These are phyloP conservation scores for Crotalus tigris DNA, from an alignment of 2,113 vertebrate species.

Conservation along the genomic window DNA sequence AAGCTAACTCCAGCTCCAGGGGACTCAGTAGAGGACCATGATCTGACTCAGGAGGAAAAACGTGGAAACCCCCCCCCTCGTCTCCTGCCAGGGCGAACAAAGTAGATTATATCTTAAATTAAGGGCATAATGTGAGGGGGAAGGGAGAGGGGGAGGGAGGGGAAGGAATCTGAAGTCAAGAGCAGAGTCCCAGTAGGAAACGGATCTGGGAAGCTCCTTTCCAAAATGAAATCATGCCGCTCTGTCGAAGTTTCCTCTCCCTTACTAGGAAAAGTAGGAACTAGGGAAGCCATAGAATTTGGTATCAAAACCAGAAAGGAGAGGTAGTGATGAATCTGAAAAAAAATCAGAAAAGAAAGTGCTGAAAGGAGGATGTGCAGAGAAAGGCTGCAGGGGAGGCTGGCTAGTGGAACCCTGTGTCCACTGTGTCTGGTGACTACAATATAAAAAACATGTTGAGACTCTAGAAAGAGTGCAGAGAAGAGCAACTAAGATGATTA, in stretches of 20 bases:
- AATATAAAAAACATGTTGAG: not conserved
- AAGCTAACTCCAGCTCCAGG: not conserved
- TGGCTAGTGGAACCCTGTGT: not conserved
- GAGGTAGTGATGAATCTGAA: not conserved
- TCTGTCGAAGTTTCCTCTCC: not conserved
- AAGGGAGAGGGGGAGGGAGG: not conserved
- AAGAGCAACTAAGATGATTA: not conserved
- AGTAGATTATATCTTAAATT: not conserved
- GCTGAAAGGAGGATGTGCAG: not conserved
- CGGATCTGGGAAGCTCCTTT: not conserved
- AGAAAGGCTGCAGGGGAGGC: not conserved
- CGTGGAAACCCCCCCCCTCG: not conserved
- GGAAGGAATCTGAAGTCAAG: not conserved
- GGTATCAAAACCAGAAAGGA: not conserved
- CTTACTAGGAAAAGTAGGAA: not conserved
- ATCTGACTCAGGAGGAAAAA: not conserved
- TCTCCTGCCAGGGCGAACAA: not conserved
- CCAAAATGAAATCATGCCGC: not conserved
- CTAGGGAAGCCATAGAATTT: not conserved
- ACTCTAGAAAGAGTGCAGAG: not conserved
- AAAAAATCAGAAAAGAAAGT: not conserved
- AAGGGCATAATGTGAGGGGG: not conserved
- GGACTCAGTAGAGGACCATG: not conserved
- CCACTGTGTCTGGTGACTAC: not conserved
- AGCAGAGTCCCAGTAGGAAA: not conserved